Conservation (phyloP, 2,888 invertebrate genomes). For the Dysmachus trigonus region DNA sequence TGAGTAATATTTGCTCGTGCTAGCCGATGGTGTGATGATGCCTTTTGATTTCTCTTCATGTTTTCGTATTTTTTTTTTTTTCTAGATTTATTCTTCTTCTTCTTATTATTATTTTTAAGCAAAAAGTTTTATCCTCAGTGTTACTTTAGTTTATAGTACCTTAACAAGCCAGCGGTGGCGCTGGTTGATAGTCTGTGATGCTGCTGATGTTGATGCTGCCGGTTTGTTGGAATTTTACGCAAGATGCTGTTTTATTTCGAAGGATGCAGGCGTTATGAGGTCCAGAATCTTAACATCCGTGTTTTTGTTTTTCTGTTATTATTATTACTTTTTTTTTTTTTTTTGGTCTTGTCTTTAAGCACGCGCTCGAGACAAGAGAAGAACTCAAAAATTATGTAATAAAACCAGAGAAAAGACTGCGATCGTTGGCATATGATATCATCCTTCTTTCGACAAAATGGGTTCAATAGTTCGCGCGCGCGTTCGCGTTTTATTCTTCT, state of each 20-base stretch:
- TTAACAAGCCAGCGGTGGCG: too few species aligned
- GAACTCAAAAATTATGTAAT: slow-evolving; percentile 13
- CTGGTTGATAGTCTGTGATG: too few species aligned
- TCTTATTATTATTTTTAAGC: background rate
- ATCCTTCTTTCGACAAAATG: slow-evolving; percentile 1
- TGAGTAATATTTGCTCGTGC: slow-evolving; percentile 33
- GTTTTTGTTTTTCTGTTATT: background rate
- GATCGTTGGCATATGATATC: background rate
- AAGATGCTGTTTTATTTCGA: too few species aligned
- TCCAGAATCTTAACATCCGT: background rate
- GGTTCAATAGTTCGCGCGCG: slow-evolving; percentile 21
- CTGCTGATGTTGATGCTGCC: too few species aligned
- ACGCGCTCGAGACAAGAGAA: background rate
- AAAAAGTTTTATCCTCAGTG: too few species aligned
- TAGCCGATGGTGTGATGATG: slow-evolving; percentile 29
- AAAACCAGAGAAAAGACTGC: background rate
- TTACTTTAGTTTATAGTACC: too few species aligned
- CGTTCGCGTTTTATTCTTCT: background rate
- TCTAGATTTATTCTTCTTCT: background rate
- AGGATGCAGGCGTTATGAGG: background rate
- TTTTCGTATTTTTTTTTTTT: background rate
- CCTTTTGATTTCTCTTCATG: background rate
- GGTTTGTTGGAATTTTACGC: background rate
- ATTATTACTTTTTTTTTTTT: too few species aligned
- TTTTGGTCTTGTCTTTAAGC: too few species aligned